Percentiles rank a stretch among this genome's conserved stretches.
These are phyloP conservation scores for Drosophila seclusa DNA, from an alignment of 2,888 invertebrate species.

Conservation along the genomic window DNA sequence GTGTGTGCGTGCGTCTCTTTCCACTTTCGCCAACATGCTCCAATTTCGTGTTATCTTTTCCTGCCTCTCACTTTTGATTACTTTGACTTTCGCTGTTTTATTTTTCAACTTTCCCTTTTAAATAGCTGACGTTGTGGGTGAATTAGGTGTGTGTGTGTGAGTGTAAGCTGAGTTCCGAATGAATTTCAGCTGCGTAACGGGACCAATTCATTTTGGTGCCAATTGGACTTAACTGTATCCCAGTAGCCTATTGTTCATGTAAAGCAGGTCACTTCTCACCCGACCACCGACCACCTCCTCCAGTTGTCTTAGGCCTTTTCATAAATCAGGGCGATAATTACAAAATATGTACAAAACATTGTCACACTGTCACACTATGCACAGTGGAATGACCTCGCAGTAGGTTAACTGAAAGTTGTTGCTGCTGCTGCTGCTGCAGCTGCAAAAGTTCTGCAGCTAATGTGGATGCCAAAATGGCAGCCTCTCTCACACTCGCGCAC, in stretches of 20 bases:
- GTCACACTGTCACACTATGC: constrained; percentile 40
- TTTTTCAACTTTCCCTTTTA: constrained; percentile 37
- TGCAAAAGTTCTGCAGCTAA: constrained; percentile 36
- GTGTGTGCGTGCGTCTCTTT: constrained; percentile 26
- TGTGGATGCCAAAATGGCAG: constrained; percentile 32
- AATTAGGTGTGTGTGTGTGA: background rate
- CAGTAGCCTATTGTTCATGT: constrained; percentile 7
- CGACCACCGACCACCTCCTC: background rate
- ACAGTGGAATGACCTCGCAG: constrained; percentile 79
- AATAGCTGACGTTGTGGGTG: background rate
- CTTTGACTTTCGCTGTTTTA: constrained; percentile 59
- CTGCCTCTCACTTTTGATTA: constrained; percentile 45
- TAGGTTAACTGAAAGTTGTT: constrained; percentile 77
- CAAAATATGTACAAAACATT: constrained; percentile 7
- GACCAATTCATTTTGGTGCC: constrained; percentile 48
- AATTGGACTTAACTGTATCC: constrained; percentile 14
- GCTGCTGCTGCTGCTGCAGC: constrained; percentile 17
- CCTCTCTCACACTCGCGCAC: background rate
- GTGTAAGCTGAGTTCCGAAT: constrained; percentile 13
- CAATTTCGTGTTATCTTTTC: constrained; percentile 51
- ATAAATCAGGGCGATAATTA: constrained; percentile 24
- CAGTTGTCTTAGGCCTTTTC: constrained; percentile 24
- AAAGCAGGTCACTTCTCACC: constrained; percentile 64
- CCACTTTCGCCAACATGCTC: constrained; percentile 53
- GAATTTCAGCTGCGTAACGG: constrained; percentile 38